Base-by-base conservation (phyloP, 2,113 vertebrate species). In the Rana temporaria region DNA sequence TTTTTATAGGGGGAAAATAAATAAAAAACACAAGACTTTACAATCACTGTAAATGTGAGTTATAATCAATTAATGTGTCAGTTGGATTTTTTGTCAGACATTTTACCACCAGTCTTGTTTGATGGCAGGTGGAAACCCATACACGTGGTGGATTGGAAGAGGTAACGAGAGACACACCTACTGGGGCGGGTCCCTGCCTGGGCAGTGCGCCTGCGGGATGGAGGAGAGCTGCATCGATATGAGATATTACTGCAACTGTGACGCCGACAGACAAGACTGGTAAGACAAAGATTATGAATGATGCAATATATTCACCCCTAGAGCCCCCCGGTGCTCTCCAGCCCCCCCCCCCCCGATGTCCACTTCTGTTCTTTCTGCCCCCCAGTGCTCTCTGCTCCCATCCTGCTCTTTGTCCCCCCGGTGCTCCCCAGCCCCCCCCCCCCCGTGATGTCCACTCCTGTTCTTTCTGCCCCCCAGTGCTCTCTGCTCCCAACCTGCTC, bases 181-280 rank as follows among this genome's bases (percentile, higher is more conserved):
- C 90, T 99, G 97, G 98, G 96, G 96, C 76, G 97, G 97, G 26
- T 95, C 94, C 64, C 90, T 96, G 79, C 97, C 97, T 0, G 96
- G 96, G 73, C 96, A 97, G 84, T 99, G 98, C 85, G 95, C 95
- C 63, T 99, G 98, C 88, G 97, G 97, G 87, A 88, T 99, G 87
- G 95, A 98, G 69, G 96, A 97, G 89, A 98, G 95, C 90, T 99
- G 98, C 87, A 86, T 96, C 60, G 97, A 99, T 87, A 93, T 96
- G 91, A 95, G 92, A 88, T 96, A 96, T 89, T 98, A 98, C 92
- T 99, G 98, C 91, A 99, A 99, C 90, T 99, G 98, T 78, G 98
- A 99, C 0, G 96, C 96, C 5, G 97, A 98, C 86, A 91, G 87
- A 82, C 93, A 97, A 57, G 85, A 95, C 84, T 98, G 98, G 97